Percentiles rank a stretch among this genome's conserved stretches.
These are phyloP conservation scores for Lucinisca nassula DNA, from an alignment of 2,888 invertebrate genomes.

Conservation along the genomic window DNA sequence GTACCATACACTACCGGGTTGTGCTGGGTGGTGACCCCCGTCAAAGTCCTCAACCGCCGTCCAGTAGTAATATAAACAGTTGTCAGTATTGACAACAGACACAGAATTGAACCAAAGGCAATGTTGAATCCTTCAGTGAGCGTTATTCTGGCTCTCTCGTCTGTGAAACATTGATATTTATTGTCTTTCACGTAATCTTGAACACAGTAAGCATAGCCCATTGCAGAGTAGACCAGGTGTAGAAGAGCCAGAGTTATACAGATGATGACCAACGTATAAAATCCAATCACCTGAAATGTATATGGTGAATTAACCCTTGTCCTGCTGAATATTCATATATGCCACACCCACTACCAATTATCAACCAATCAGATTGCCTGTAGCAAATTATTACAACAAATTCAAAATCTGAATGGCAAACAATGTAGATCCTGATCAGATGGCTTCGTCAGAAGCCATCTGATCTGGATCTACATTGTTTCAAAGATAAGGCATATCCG, in stretches of 20 bases:
- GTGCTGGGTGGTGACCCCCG: not conserved
- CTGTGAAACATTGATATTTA: slow-evolving; percentile 4
- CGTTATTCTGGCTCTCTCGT: slow-evolving; percentile 13
- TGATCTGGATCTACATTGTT: not conserved
- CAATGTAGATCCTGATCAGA: not conserved
- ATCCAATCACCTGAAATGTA: slow-evolving; percentile 26
- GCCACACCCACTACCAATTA: not conserved
- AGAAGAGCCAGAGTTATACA: slow-evolving; percentile 24
- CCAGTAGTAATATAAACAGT: slow-evolving; percentile 32
- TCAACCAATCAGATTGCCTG: not conserved
- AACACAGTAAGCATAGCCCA: slow-evolving; percentile 26
- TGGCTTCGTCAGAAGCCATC: not conserved
- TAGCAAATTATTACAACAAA: not conserved
- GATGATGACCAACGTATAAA: slow-evolving; percentile 36
- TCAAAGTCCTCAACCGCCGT: slow-evolving; percentile 6
- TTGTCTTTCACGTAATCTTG: not conserved
- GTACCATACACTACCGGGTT: not conserved
- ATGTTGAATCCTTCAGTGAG: slow-evolving; percentile 29
- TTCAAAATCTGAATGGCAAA: not conserved
- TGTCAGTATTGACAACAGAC: slow-evolving; percentile 22
- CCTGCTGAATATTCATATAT: not conserved
- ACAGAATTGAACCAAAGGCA: slow-evolving; percentile 21
- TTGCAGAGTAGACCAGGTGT: slow-evolving; percentile 34
- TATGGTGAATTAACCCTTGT: too few relatives aligned
- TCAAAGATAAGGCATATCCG: too few relatives aligned